Evolutionary conservation across 2,113 vertebrate genomes (phyloP), one percentile per base, ranked within the genome.

Genomic region (Plecturocebus donacophilus): DNA sequence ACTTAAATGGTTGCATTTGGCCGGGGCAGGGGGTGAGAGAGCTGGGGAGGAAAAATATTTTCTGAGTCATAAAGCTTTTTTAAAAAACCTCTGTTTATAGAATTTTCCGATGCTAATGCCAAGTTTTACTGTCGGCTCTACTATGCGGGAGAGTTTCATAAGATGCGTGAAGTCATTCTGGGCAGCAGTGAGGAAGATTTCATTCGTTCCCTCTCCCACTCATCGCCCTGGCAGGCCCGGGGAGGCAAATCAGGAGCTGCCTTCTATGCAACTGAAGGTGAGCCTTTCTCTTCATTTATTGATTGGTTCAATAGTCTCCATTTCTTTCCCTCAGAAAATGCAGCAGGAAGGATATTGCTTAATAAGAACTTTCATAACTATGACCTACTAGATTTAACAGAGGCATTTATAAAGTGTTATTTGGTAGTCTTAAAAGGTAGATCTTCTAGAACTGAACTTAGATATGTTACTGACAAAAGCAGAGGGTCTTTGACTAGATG

Each of bases 91-190:
- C 54, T 68, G 42, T 94, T 76, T 97, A 9, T 98, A 99, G 99
- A 99, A 97, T 99, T 99, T 98, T 99, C 99, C 0, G 99, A 99
- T 38, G 99, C 99, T 0, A 99, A 99, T 70, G 99, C 99, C 66
- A 99, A 99, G 98, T 99, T 99, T 97, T 99, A 99, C 98, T 99
- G 99, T 93, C 99, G 99, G 2, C 99, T 99, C 97, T 99, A 99
- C 98, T 99, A 99, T 0, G 99, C 99, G 5, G 99, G 99, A 84
- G 99, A 99, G 97, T 99, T 99, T 92, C 99, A 99, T 95, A 99
- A 99, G 98, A 99, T 99, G 99, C 99, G 99, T 0, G 99, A 99
- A 84, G 99, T 99, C 97, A 99, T 99, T 95, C 98, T 99, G 98
- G 99, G 99, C 97, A 99, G 99, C 98, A 98, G 98, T 0, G 99